Conservation (phyloP, 2,113 vertebrate genomes). For the Nycticorax nycticorax region DNA sequence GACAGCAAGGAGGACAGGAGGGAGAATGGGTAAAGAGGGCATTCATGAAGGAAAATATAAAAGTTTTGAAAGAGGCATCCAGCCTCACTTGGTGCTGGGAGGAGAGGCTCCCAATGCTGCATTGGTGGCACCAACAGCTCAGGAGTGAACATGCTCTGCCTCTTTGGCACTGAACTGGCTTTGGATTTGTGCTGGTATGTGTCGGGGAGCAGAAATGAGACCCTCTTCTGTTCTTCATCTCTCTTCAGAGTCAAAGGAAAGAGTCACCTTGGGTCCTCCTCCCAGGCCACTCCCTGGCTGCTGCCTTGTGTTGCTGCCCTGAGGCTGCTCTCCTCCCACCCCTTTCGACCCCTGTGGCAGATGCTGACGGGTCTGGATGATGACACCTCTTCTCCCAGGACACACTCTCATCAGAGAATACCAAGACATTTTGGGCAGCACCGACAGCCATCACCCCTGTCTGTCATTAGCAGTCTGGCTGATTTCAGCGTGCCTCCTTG, state of each 20-base stretch:
- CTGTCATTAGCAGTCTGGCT: neutral
- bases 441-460: neutral
- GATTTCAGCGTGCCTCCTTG: neutral
- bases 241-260: neutral
- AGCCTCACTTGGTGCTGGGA: neutral
- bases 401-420: neutral
- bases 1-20: neutral
- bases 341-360: neutral
- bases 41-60: neutral
- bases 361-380: neutral
- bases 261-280: neutral
- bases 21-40: neutral
- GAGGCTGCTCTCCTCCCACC: neutral
- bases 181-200: neutral
- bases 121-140: accelerated
- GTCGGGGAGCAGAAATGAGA: neutral
- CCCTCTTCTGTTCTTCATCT: neutral
- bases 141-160: neutral
- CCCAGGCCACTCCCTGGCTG: neutral
- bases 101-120: neutral
- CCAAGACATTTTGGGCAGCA: neutral
- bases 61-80: neutral
- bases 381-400: neutral
- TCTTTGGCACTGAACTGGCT: neutral
- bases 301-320: neutral